These are phyloP conservation scores for Gymnobelideus leadbeateri DNA, from an alignment of 2,113 vertebrate genomes.

Conservation along the genomic window DNA sequence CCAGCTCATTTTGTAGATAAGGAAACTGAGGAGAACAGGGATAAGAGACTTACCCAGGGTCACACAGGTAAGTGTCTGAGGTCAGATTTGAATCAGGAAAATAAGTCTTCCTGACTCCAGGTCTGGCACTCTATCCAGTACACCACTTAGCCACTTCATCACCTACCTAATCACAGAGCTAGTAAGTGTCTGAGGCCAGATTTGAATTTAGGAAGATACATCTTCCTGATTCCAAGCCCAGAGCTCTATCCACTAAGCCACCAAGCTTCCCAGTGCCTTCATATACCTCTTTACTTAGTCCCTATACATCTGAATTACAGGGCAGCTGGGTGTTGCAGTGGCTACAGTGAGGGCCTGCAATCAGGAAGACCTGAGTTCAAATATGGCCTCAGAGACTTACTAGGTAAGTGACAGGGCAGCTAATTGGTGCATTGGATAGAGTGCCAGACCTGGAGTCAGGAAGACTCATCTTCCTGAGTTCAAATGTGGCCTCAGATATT, in stretches of 20 bases:
- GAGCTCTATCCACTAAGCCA: too few species aligned
- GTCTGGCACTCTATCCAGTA: not conserved
- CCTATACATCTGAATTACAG: not conserved
- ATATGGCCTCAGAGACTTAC: not conserved
- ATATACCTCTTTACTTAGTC: not conserved
- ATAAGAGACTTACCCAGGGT: not conserved
- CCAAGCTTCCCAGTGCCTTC: not conserved
- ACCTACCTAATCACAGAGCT: too few species aligned
- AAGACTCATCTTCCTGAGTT: not conserved
- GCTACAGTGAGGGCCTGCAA: not conserved
- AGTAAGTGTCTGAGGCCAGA: too few species aligned
- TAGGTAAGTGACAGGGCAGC: not conserved
- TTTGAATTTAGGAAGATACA: too few species aligned
- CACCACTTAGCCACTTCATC: not conserved
- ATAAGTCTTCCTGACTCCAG: not conserved
- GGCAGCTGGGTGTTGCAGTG: too few species aligned
- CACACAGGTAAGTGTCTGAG: not conserved
- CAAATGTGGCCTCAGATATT: not conserved
- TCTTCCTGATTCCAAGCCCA: too few species aligned
- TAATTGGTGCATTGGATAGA: not conserved
- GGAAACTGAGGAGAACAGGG: not conserved
- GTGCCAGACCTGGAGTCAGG: fast-evolving
- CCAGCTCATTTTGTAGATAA: not conserved
- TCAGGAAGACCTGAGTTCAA: not conserved
- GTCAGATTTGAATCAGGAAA: not conserved